Conservation (phyloP, 2,113 vertebrate species). For the Solea senegalensis region DNA sequence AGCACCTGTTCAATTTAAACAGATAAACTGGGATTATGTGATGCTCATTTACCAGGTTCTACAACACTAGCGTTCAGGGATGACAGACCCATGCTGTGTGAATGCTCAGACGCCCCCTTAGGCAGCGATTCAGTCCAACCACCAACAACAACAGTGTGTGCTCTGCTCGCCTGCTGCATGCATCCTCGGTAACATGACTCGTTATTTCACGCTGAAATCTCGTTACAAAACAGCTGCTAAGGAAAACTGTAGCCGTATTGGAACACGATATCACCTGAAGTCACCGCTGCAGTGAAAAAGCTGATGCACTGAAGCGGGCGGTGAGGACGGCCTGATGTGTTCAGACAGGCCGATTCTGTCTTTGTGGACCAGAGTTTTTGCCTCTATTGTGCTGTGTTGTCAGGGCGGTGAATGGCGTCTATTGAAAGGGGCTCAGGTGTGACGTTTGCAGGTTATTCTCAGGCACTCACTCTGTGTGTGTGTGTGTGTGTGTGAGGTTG, state of each 20-base stretch:
- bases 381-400: slow-evolving; percentile 72
- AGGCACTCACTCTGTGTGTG: slow-evolving; percentile 23
- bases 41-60: slow-evolving; percentile 2
- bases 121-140: not conserved
- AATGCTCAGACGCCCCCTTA: not conserved
- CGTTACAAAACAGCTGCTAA: slow-evolving; percentile 60
- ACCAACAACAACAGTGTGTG: not conserved
- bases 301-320: slow-evolving; percentile 45
- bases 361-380: slow-evolving; percentile 49
- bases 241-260: slow-evolving; percentile 52
- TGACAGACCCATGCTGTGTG: slow-evolving; percentile 18
- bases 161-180: slow-evolving; percentile 2
- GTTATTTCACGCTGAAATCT: slow-evolving; percentile 37
- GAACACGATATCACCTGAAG: slow-evolving; percentile 68
- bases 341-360: slow-evolving; percentile 64
- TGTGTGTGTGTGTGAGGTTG: slow-evolving; percentile 45
- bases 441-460: slow-evolving; percentile 56
- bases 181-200: slow-evolving; percentile 26
- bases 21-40: slow-evolving; percentile 52
- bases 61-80: not conserved
- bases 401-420: slow-evolving; percentile 69
- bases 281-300: slow-evolving; percentile 44
- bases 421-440: slow-evolving; percentile 75
- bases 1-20: slow-evolving; percentile 48
- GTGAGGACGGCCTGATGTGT: slow-evolving; percentile 63